Percentiles rank a stretch among this genome's conserved stretches.
Evolutionary conservation across 2,888 invertebrate genomes (phyloP).

Genomic region (Ornithoptera alexandrae): DNA sequence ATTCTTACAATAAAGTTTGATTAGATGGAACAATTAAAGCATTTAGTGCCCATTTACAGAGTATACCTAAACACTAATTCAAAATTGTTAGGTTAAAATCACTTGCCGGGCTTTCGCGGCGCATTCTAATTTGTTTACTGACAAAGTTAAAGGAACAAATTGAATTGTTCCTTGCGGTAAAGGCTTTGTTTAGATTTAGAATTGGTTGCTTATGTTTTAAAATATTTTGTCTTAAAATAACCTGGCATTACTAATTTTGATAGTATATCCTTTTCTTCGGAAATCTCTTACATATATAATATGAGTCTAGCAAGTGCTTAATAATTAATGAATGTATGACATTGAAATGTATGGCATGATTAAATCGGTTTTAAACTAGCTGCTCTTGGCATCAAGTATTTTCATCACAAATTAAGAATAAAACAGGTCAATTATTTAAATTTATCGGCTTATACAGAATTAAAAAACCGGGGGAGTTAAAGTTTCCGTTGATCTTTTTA

Average conservation of each 20-base stretch:
- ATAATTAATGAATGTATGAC: no score
- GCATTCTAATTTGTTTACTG: constrained; percentile 21
- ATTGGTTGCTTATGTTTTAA: neutral
- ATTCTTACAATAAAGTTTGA: neutral
- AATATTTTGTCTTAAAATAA: neutral
- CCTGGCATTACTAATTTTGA: neutral
- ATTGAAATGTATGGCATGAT: no score
- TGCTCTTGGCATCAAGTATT: no score
- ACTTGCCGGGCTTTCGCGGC: constrained; percentile 10
- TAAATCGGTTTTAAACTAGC: no score
- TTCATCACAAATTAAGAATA: no score
- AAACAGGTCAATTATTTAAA: no score
- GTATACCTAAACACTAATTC: neutral
- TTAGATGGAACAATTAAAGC: neutral
- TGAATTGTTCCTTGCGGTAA: constrained; percentile 20
- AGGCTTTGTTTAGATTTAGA: constrained; percentile 21
- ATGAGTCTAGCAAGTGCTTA: no score
- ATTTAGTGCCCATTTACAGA: neutral
- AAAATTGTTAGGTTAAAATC: constrained; percentile 12
- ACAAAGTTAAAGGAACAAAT: constrained; percentile 24
- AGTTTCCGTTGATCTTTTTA: no score
- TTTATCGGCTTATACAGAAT: no score
- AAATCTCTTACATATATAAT: no score
- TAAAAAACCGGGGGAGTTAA: no score
- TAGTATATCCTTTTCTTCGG: neutral